These are phyloP conservation scores for Pachyseris speciosa DNA, from an alignment of 64 coral and sea anemone genomes.

Conservation along the genomic window DNA sequence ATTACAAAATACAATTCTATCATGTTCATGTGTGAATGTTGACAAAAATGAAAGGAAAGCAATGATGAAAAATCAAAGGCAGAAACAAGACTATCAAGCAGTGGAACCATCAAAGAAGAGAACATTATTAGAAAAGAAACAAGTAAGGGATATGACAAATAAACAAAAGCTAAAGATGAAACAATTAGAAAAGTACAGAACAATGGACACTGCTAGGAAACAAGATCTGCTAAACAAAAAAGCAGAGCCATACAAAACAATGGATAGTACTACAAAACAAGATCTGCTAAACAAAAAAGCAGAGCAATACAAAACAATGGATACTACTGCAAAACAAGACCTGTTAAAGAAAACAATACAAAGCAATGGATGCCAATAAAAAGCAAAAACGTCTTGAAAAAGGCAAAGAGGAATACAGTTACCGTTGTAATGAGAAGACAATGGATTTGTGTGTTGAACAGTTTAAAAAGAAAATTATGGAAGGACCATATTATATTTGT, in stretches of 20 bases:
- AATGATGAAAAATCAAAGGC: too few relatives aligned
- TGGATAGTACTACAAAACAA: background rate
- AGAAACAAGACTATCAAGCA: too few relatives aligned
- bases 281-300: background rate
- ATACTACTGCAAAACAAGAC: background rate
- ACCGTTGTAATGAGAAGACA: too few relatives aligned
- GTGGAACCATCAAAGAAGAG: too few relatives aligned
- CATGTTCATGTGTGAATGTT: too few relatives aligned
- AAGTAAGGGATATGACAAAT: slow-evolving; percentile 6
- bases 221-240: too few relatives aligned
- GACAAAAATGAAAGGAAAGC: too few relatives aligned
- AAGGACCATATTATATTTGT: too few relatives aligned
- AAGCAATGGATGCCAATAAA: background rate
- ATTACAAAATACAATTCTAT: too few relatives aligned
- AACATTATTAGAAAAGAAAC: background rate
- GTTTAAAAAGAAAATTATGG: too few relatives aligned
- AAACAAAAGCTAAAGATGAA: background rate
- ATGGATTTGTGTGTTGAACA: too few relatives aligned
- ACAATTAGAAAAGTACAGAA: background rate
- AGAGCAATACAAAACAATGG: background rate
- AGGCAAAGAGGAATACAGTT: too few relatives aligned
- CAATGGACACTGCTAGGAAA: background rate
- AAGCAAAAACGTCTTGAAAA: background rate
- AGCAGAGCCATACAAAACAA: background rate
- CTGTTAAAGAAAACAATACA: background rate